A percentile compares a stretch with the other conserved stretches of the same genome.
These are phyloP conservation scores for Ochotona curzoniae DNA, from an alignment of 2,113 vertebrate species.

Conservation along the genomic window DNA sequence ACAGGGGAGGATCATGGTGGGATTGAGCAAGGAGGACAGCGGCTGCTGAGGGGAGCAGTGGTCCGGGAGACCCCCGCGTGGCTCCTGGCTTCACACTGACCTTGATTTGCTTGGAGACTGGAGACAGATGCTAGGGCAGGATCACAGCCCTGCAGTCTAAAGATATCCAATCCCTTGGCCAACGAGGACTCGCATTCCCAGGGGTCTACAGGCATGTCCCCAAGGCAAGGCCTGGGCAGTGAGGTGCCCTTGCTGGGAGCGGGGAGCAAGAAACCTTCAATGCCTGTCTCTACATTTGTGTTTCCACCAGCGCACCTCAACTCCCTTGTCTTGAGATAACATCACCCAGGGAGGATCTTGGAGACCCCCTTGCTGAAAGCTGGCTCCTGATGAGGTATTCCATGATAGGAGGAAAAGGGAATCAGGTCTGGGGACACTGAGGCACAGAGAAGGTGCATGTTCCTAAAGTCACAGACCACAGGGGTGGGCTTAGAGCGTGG, in stretches of 20 bases:
- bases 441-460: background rate
- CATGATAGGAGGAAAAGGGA: background rate
- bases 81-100: background rate
- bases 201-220: background rate
- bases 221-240: background rate
- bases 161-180: background rate
- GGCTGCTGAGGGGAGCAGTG: accelerated
- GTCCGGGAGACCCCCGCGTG: background rate
- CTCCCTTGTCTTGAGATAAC: background rate
- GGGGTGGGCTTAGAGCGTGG: background rate
- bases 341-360: background rate
- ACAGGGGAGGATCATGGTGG: accelerated
- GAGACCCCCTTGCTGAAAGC: background rate
- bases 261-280: accelerated
- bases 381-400: background rate
- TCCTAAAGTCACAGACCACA: background rate
- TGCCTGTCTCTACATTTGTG: background rate
- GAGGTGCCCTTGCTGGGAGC: background rate
- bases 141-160: background rate
- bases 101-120: background rate
- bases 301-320: background rate
- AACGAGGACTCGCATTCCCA: accelerated
- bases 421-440: background rate
- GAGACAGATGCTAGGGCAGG: background rate
- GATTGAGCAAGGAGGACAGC: background rate